These are phyloP conservation scores for Drosophila navojoa DNA, from an alignment of 1,140 invertebrate genomes.

Conservation along the genomic window DNA sequence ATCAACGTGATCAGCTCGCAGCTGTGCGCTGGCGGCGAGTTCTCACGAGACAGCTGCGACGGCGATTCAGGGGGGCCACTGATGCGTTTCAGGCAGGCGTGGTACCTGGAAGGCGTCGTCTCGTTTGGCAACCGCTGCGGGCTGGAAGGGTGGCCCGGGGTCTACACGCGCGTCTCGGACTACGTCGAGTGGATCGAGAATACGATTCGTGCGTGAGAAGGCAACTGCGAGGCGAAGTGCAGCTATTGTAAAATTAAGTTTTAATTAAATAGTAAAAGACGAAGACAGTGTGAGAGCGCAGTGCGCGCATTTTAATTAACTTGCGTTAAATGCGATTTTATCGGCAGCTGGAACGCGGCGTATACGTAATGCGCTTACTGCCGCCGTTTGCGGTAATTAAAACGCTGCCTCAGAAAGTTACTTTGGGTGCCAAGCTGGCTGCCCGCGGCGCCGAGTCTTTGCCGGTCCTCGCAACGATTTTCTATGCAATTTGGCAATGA, in stretches of 20 bases:
- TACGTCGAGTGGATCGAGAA: conserved; percentile 90
- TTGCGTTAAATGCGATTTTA: conserved; percentile 75
- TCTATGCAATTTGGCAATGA: conserved; percentile 81
- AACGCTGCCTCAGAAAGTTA: conserved; percentile 54
- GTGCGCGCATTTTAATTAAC: conserved; percentile 69
- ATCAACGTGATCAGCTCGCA: conserved; percentile 82
- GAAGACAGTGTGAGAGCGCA: conserved; percentile 14
- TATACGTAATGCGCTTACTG: conserved; percentile 77
- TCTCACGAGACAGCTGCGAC: conserved; percentile 88
- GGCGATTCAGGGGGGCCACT: conserved; percentile 92
- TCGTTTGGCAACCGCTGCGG: conserved; percentile 92
- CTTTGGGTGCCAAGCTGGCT: conserved; percentile 37
- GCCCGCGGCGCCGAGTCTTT: conserved; percentile 51
- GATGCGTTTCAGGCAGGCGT: conserved; percentile 85
- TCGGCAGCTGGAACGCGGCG: conserved; percentile 64
- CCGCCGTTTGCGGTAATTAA: conserved; percentile 75
- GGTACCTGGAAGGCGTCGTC: conserved; percentile 87
- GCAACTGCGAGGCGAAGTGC: conserved; percentile 4
- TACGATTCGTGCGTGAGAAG: conserved; percentile 80
- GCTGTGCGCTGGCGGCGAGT: conserved; percentile 88
- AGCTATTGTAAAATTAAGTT: conserved; percentile 64
- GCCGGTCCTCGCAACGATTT: conserved; percentile 62
- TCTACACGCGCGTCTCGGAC: conserved; percentile 90
- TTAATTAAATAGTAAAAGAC: conserved; percentile 65
- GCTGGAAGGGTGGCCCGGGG: conserved; percentile 88